Conservation (phyloP, 2,888 invertebrate genomes). For the Andrena trimmerana region DNA sequence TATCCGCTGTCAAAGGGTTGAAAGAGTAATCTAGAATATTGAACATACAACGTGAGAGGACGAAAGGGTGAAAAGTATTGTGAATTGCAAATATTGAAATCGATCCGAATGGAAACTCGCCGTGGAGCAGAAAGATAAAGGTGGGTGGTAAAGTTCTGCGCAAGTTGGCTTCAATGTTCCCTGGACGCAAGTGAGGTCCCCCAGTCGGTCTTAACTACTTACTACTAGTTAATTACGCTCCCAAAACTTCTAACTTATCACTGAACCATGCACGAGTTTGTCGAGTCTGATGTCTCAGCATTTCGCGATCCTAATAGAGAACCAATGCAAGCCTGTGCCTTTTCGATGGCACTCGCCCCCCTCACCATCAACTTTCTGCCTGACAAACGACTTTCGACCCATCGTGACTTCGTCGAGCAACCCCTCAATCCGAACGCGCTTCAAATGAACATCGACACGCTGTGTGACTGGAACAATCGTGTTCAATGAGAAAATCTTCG, state of each 20-base stretch:
- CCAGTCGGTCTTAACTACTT: constrained; percentile 63
- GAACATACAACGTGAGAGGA: no score
- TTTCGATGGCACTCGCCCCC: not conserved
- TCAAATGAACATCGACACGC: no score
- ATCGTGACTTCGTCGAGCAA: not conserved
- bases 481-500: no score
- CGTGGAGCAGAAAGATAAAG: constrained; percentile 33
- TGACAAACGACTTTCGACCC: not conserved
- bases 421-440: no score
- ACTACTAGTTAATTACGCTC: constrained; percentile 63
- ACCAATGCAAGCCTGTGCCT: not conserved
- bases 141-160: constrained; percentile 57
- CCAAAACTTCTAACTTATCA: constrained; percentile 68
- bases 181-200: constrained; percentile 51
- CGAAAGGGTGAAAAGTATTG: no score
- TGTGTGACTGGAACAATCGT: no score
- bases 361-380: constrained; percentile 1
- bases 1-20: no score
- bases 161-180: constrained; percentile 67
- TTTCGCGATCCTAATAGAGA: constrained; percentile 46
- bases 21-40: no score
- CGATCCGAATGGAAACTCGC: constrained; percentile 24
- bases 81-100: constrained; percentile 38
- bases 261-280: constrained; percentile 46
- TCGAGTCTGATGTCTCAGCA: constrained; percentile 65